These are phyloP conservation scores for Ligdia adustata DNA, from an alignment of 2,888 invertebrate genomes.

Conservation along the genomic window DNA sequence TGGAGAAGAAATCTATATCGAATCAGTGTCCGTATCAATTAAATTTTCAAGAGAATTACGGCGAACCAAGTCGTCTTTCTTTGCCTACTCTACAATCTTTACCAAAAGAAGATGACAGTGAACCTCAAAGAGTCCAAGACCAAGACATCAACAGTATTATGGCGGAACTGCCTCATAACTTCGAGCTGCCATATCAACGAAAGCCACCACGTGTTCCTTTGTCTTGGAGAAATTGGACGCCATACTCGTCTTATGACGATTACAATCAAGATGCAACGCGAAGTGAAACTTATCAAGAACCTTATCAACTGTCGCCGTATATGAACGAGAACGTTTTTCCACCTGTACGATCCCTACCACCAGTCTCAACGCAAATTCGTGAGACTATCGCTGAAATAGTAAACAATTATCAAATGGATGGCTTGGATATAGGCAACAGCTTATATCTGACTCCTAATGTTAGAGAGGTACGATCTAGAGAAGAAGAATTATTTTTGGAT, in stretches of 20 bases:
- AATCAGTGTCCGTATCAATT: conserved; percentile 2
- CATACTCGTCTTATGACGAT: conserved; percentile 10
- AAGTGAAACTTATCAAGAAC: conserved; percentile 2
- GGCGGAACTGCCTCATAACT: conserved; percentile 2
- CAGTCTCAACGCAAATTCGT: conserved; percentile 44
- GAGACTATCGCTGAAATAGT: conserved; percentile 35
- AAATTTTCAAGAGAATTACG: conserved; percentile 8
- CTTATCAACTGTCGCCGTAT: conserved; percentile 18
- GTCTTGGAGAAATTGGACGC: conserved; percentile 20
- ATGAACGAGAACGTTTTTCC: conserved; percentile 34
- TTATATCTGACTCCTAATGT: conserved; percentile 33
- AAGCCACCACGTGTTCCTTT: conserved; percentile 8
- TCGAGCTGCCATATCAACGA: conserved; percentile 4
- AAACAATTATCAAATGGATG: conserved; percentile 21
- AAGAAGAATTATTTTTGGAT: conserved; percentile 53
- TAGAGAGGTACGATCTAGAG: conserved; percentile 42
- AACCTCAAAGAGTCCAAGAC: background rate
- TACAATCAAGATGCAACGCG: conserved; percentile 14
- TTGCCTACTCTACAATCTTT: conserved; percentile 22
- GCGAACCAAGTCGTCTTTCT: conserved; percentile 26
- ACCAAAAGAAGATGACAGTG: conserved; percentile 1
- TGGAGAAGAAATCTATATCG: conserved; percentile 27
- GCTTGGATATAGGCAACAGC: conserved; percentile 7
- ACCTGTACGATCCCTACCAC: conserved; percentile 41
- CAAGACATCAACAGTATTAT: conserved; percentile 15